phyloP scores from a whole-genome alignment of 2,797 vertebrate genomes.

The Sebastes aleutianus region DNA sequence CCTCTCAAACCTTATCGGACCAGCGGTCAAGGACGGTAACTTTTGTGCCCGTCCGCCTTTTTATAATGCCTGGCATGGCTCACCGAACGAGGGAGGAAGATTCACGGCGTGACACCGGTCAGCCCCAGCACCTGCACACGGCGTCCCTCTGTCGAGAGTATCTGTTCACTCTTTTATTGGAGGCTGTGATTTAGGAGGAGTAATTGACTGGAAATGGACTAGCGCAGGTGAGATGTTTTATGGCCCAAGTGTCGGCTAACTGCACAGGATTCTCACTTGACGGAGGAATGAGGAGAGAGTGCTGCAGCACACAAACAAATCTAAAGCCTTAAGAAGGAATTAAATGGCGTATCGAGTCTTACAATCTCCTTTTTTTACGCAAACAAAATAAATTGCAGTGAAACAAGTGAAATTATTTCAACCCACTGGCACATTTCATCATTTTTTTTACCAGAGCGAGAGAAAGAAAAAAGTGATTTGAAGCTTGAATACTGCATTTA shows the following conservation, averaged over 20 bases:
- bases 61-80: slow-evolving; percentile 26
- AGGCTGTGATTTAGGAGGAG: slow-evolving; percentile 60
- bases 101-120: slow-evolving; percentile 56
- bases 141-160: slow-evolving; percentile 48
- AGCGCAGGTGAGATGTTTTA: slow-evolving; percentile 62
- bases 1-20: slow-evolving; percentile 43
- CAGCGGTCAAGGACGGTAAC: slow-evolving; percentile 61
- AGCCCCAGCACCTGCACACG: slow-evolving; percentile 48
- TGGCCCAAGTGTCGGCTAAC: slow-evolving; percentile 33
- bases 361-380: not conserved
- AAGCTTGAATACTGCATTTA: slow-evolving; percentile 49
- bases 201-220: slow-evolving; percentile 76
- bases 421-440: slow-evolving; percentile 42
- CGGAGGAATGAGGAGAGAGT: not conserved
- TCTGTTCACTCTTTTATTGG: slow-evolving; percentile 58
- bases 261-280: slow-evolving; percentile 19
- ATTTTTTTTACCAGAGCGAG: slow-evolving; percentile 4
- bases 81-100: slow-evolving; percentile 35
- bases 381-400: slow-evolving; percentile 36
- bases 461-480: slow-evolving; percentile 9
- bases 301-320: not conserved
- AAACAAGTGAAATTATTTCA: slow-evolving; percentile 47
- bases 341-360: slow-evolving; percentile 39
- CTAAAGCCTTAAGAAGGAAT: slow-evolving; percentile 31
- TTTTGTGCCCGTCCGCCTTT: slow-evolving; percentile 36